Evolutionary conservation across 1,140 invertebrate genomes (phyloP).

Genomic region (Cherax destructor): DNA sequence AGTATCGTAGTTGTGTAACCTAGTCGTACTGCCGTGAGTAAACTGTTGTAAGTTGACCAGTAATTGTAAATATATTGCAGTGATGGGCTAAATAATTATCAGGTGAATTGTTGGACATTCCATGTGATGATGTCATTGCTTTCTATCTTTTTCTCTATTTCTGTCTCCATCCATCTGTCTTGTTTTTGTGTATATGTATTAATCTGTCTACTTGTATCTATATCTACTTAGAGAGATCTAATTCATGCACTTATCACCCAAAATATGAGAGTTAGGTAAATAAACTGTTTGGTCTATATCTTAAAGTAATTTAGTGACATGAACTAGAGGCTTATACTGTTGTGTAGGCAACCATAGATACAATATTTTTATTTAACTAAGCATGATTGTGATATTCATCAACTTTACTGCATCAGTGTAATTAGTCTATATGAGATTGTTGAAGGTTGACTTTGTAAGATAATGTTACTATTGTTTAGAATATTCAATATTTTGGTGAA

Average conservation of each 20-base stretch:
- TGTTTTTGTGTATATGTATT: conserved; percentile 6
- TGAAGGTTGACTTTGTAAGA: conserved; percentile 8
- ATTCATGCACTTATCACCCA: neutral
- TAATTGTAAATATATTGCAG: conserved; percentile 11
- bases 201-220: neutral
- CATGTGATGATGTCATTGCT: neutral
- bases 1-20: neutral
- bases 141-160: neutral
- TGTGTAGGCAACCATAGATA: neutral
- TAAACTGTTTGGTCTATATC: neutral
- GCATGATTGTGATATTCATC: neutral
- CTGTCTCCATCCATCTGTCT: neutral
- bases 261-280: neutral
- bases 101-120: neutral
- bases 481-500: neutral
- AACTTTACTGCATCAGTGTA: neutral
- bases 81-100: neutral
- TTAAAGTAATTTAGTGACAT: neutral
- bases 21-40: neutral
- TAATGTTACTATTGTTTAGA: conserved; percentile 11
- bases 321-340: conserved; percentile 5
- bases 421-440: conserved; percentile 11
- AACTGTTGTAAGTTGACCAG: neutral
- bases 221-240: neutral
- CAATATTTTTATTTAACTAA: neutral